Evolutionary conservation across 64 coral and sea anemone genomes (phyloP), one percentile per base, ranked within the genome.

Genomic region (Actinia tenebrosa): DNA sequence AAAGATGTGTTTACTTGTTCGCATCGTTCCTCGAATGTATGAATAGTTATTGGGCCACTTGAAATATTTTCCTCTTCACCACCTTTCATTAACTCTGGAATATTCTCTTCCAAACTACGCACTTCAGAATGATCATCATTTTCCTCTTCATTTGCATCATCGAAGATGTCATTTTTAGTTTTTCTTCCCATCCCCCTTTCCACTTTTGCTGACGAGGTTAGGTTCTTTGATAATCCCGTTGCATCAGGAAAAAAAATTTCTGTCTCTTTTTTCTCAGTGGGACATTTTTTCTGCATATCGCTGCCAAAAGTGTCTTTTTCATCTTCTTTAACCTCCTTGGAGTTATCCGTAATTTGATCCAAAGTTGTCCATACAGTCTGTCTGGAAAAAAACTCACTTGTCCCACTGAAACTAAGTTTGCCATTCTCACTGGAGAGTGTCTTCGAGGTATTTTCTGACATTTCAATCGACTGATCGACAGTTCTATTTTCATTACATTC

Each of bases 51-150:
- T 75, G 25, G 69, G 27, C 10, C 25, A 11, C n/a, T 69, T 14
- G 23, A 17, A 47, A 88, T 75, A 72, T 45, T 69, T 45, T 83
- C 55, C 80, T 54, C 80, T 54, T 25, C 55, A 52, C 55, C 54
- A 83, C 80, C n/a, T 83, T 20, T 59, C 46, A 16, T 83, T 30
- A 52, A 30, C 16, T 83, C 80, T 54, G 46, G 80, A 83, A 83
- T 52, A 30, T 83, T 83, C n/a, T 25, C 37, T n/a, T 83, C 15
- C 19, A 52, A 27, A 59, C 45, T 43, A 50, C 22, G 19, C 17
- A 47, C 46, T 54, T 83, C 45, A 52, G 46, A 22, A 59, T n/a
- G 0, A 18, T 3, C 46, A 1, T 75, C 26, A 75, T 75, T 75
- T 30, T 75, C 10, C 10, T 75, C 69, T 30, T 26, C 6, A 14